These are phyloP conservation scores for Standfussiana lucernea DNA, from an alignment of 2,888 invertebrate genomes.

Conservation along the genomic window DNA sequence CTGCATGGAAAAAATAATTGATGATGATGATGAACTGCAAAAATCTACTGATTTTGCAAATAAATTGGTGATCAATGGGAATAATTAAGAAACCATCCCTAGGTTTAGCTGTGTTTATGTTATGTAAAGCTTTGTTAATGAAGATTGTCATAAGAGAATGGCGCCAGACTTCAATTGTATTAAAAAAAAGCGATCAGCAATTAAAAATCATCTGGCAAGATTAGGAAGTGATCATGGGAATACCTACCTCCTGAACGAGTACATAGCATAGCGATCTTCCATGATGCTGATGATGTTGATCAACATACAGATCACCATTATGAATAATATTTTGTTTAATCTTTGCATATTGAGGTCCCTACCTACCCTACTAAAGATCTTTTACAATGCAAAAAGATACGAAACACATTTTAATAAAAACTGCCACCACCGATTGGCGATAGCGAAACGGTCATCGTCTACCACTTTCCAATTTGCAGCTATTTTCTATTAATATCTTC, in stretches of 20 bases:
- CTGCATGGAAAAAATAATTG: background rate
- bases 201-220: background rate
- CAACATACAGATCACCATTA: background rate
- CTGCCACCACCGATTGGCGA: background rate
- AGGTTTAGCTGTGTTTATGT: background rate
- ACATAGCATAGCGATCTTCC: background rate
- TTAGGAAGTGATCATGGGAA: background rate
- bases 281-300: background rate
- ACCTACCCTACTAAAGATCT: background rate
- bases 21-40: background rate
- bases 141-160: background rate
- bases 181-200: background rate
- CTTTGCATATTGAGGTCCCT: background rate
- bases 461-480: slow-evolving; percentile 42
- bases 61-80: background rate
- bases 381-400: background rate
- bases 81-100: background rate
- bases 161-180: background rate
- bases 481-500: slow-evolving; percentile 32
- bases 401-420: background rate
- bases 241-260: background rate
- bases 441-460: slow-evolving; percentile 15
- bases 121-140: background rate
- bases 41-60: background rate
- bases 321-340: background rate